Percentiles rank a stretch among this genome's conserved stretches.
These are phyloP conservation scores for Pogonocherus hispidulus DNA, from an alignment of 2,888 invertebrate species.

Conservation along the genomic window DNA sequence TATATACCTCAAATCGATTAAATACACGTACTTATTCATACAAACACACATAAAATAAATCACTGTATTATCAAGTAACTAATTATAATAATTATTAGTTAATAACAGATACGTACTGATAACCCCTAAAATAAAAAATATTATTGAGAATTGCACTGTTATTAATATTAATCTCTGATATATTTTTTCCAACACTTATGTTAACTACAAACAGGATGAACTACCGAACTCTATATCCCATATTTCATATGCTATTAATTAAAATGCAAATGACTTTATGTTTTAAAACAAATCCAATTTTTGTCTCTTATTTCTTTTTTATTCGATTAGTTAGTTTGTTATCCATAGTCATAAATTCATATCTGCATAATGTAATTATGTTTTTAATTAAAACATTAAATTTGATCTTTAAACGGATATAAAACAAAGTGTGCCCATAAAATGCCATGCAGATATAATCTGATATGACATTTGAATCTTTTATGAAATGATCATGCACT, in stretches of 20 bases:
- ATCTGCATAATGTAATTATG: conserved; percentile 35
- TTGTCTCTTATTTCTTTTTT: conserved; percentile 33
- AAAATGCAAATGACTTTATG: conserved; percentile 46
- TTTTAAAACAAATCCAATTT: conserved; percentile 31
- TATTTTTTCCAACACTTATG: conserved; percentile 21
- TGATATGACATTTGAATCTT: conserved; percentile 8
- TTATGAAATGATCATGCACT: neutral
- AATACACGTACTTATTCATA: conserved; percentile 7
- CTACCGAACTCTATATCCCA: conserved; percentile 12
- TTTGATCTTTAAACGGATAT: conserved; percentile 20
- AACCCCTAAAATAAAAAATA: conserved; percentile 16
- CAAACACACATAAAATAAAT: conserved; percentile 27
- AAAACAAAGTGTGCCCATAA: neutral
- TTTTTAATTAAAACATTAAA: conserved; percentile 43
- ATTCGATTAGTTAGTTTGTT: conserved; percentile 12
- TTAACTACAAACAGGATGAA: conserved; percentile 5
- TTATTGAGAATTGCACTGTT: conserved; percentile 14
- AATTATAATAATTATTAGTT: conserved; percentile 34
- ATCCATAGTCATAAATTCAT: conserved; percentile 28
- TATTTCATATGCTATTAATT: conserved; percentile 41
- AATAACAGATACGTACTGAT: conserved; percentile 26
- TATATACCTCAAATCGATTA: neutral
- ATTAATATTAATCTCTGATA: conserved; percentile 27
- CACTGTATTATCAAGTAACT: conserved; percentile 21
- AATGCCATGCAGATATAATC: conserved; percentile 1